Base-by-base conservation (phyloP, 1,140 invertebrate genomes). In the Temnothorax longispinosus region DNA sequence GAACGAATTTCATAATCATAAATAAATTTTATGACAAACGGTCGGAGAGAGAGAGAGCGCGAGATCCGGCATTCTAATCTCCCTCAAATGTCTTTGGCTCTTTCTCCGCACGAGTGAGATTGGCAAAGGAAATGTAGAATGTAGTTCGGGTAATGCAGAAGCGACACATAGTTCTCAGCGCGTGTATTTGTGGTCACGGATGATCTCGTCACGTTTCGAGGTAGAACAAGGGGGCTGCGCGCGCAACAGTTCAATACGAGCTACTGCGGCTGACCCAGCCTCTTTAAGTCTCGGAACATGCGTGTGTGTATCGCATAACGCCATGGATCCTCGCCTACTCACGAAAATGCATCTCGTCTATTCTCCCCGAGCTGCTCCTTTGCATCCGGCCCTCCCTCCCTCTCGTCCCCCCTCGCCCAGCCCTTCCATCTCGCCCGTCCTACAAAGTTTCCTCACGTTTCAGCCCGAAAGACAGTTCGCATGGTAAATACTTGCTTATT, bases 191-290 rank as follows among this genome's bases (percentile, higher is more conserved):
- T 11, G 50, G 64, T 72, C 44, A 78, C 87, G 85, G 80, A 54
- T 62, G 62, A 78, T 85, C 76, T 87, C 88, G 89, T 91, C 90
- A 91, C 92, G 88, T 93, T 92, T 89, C 86, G 75, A 71, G 78
- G 74, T 84, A 82, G 64, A 85, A 84, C 60, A 62, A 72, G 89
- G 87, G 76, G 77, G 88, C 69, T 94, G 93, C 94, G 92, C 94
- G 94, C 95, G 95, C 95, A 95, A 80, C 94, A 93, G 95, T 93
- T 95, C 95, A 93, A 95, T 95, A 95, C 91, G 86, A 89, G 65
- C 72, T 41, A 64, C 80, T 32, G 44, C 44, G 41, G 41, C 35
- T 62, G 86, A 87, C 72, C 89, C 90, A 87, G 76, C 86, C 89
- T 87, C 86, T 85, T 85, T 71, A 38, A 84, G 52, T 18, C 56